Evolutionary conservation across 2,797 vertebrate genomes (phyloP), one percentile per base, ranked within the genome.

Genomic region (Peromyscus melanophrys): DNA sequence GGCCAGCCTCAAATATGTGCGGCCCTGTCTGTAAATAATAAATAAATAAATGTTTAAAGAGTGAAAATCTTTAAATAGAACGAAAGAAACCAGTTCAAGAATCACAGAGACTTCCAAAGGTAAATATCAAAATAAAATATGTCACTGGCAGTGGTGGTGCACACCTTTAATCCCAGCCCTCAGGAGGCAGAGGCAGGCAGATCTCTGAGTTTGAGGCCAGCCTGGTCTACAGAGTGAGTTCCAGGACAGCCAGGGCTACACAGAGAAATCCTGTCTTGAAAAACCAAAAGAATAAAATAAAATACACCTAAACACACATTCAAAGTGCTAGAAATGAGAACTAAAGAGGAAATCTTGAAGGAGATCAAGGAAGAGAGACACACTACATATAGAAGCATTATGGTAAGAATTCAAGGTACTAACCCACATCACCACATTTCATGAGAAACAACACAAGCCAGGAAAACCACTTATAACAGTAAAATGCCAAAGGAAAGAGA

Each of bases 111-210:
- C 27, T 19, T 81, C n/a, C 67, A 96, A 83, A 25, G 85, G 67
- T 55, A 95, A 69, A 85, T 61, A 77, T 57, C 43, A 85, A 91
- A 92, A 77, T 83, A 90, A 83, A 93, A 89, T 57, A 90, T 6
- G 63, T 61, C 29, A 21, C 67, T 71, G 67, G 67, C 34, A 71
- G 34, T 71, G 9, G 17, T 71, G 67, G 34, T 1, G 3, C 67
- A 0, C 8, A 25, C 67, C 16, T 37, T 71, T 69, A n/a, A 19
- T 21, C 34, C 61, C 17, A 71, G 17, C 67, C 31, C 67, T 69
- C 25, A 0, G 61, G 67, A 71, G 17, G 67, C n/a, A 71, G 67
- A 71, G 67, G n/a, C 69, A 37, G 17, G 19, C 17, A 37, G 31
- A 71, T 71, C n/a, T 37, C 69, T 71, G 19, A 37, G n/a, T 71